Evolutionary conservation across 2,888 invertebrate genomes (phyloP).

Genomic region (Cremastinae sp.): DNA sequence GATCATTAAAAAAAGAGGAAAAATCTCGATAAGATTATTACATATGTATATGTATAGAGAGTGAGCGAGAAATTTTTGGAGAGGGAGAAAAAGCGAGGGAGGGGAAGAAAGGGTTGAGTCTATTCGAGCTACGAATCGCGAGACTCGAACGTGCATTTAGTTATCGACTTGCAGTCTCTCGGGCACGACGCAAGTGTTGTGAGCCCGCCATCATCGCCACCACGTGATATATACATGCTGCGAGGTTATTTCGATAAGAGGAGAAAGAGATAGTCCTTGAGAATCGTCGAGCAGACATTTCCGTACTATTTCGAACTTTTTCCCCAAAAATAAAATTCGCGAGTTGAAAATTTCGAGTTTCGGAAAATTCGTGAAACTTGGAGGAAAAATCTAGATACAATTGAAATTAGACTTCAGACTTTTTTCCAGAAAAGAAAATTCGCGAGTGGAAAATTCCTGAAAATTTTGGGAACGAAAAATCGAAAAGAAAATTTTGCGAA

Average conservation of each 20-base stretch:
- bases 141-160: slow-evolving; percentile 45
- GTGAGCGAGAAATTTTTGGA: slow-evolving; percentile 16
- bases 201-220: slow-evolving; percentile 31
- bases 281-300: slow-evolving; percentile 20
- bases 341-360: too few relatives aligned
- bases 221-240: slow-evolving; percentile 25
- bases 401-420: too few relatives aligned
- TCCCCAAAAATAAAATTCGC: background rate
- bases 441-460: too few relatives aligned
- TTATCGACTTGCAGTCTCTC: slow-evolving; percentile 57
- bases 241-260: slow-evolving; percentile 28
- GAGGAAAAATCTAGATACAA: too few relatives aligned
- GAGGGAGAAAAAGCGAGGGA: background rate
- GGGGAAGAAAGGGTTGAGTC: slow-evolving; percentile 9
- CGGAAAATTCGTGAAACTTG: too few relatives aligned
- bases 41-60: slow-evolving; percentile 20
- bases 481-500: too few relatives aligned
- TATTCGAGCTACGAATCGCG: slow-evolving; percentile 25
- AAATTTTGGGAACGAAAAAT: too few relatives aligned
- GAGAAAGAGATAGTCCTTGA: slow-evolving; percentile 13
- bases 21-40: slow-evolving; percentile 10
- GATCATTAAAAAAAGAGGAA: background rate
- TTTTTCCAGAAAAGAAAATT: slow-evolving; percentile 2
- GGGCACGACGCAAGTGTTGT: slow-evolving; percentile 34
- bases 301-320: slow-evolving; percentile 15